Percentiles rank a stretch among this genome's conserved stretches.
Conservation (phyloP, 64 coral and sea anemone species). For the Porites australiensis region DNA sequence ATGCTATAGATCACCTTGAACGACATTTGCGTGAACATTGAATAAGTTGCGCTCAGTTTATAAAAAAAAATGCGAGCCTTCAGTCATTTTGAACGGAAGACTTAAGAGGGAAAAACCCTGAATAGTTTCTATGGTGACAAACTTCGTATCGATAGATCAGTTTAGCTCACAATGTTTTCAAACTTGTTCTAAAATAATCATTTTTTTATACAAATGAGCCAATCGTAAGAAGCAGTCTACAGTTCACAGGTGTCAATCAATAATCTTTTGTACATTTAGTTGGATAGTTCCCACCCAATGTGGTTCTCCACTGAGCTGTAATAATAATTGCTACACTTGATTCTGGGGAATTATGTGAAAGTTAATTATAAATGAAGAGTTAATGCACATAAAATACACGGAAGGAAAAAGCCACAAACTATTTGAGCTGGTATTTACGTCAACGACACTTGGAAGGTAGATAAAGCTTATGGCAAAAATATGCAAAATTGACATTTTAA, state of each 20-base stretch:
- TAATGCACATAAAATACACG: not conserved
- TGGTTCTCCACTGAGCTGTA: not conserved
- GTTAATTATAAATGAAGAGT: not conserved
- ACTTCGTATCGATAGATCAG: not conserved
- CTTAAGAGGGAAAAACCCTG: conserved; percentile 45
- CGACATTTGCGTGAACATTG: no score
- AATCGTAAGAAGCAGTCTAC: not conserved
- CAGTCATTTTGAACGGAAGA: conserved; percentile 49
- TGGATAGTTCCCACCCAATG: not conserved
- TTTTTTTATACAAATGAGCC: not conserved
- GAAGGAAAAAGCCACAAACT: not conserved
- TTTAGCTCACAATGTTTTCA: not conserved
- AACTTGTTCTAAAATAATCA: no score
- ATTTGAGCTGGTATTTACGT: not conserved
- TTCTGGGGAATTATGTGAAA: not conserved
- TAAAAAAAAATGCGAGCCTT: not conserved
- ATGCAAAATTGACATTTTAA: not conserved
- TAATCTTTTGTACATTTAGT: not conserved
- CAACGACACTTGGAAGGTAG: not conserved
- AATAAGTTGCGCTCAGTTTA: no score
- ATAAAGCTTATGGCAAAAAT: not conserved
- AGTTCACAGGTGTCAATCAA: conserved; percentile 23
- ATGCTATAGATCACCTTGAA: no score
- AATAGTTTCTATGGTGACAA: conserved; percentile 1
- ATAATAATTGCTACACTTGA: not conserved